Conservation (phyloP, 2,113 vertebrate genomes). For the Athene cunicularia region DNA sequence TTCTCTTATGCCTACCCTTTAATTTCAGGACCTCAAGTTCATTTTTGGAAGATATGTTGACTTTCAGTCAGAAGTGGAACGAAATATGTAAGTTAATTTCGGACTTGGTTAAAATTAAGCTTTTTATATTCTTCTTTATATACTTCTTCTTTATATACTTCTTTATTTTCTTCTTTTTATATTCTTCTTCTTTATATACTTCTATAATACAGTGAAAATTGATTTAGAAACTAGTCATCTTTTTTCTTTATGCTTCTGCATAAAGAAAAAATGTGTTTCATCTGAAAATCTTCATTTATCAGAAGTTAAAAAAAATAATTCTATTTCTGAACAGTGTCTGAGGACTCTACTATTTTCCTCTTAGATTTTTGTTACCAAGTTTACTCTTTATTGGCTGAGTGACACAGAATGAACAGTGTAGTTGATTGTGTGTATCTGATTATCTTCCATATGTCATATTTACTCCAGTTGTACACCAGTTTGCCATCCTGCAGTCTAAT, state of each 20-base stretch:
- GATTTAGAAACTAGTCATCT: neutral
- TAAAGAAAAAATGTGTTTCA: neutral
- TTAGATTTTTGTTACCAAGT: neutral
- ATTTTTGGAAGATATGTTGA: conserved; percentile 95
- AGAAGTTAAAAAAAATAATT: neutral
- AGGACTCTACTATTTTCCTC: neutral
- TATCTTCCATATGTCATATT: neutral
- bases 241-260: neutral
- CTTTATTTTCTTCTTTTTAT: no score
- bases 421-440: neutral
- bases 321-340: neutral
- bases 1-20: neutral
- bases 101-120: neutral
- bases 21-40: conserved; percentile 92
- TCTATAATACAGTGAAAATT: neutral
- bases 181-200: no score
- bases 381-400: neutral
- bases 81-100: conserved; percentile 88
- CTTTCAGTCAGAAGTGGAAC: conserved; percentile 87
- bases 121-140: no score
- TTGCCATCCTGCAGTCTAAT: neutral
- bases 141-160: no score
- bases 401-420: neutral
- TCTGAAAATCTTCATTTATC: neutral
- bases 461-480: neutral